phyloP scores from a whole-genome alignment of 2,888 invertebrate species.

The Plagiodera versicolora region DNA sequence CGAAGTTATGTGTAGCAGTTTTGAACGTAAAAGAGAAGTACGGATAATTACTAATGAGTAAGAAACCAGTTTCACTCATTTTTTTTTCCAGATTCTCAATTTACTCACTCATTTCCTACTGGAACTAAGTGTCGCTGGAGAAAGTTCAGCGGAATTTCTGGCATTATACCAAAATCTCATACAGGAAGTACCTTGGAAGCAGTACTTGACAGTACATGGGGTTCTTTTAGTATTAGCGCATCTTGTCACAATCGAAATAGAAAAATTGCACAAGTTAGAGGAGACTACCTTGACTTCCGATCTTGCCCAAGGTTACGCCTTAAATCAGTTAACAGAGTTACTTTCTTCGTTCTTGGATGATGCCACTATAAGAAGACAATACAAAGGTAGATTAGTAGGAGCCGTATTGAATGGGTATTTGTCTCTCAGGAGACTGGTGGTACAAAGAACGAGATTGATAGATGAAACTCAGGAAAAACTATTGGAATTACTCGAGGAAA shows the following conservation, averaged over 20 bases:
- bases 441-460: slow-evolving; percentile 91
- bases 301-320: slow-evolving; percentile 88
- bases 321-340: slow-evolving; percentile 84
- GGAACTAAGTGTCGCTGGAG: slow-evolving; percentile 84
- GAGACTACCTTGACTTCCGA: slow-evolving; percentile 92
- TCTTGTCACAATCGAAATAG: slow-evolving; percentile 85
- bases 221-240: slow-evolving; percentile 83
- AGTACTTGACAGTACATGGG: slow-evolving; percentile 80
- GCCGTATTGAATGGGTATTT: slow-evolving; percentile 93
- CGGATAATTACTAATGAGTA: not conserved
- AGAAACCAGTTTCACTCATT: too few species aligned
- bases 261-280: slow-evolving; percentile 84
- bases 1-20: slow-evolving; percentile 75
- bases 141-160: slow-evolving; percentile 90
- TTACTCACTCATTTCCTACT: slow-evolving; percentile 86
- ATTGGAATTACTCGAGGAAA: slow-evolving; percentile 89
- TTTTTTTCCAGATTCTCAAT: slow-evolving; percentile 65
- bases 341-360: slow-evolving; percentile 87
- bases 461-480: slow-evolving; percentile 97
- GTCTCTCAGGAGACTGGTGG: slow-evolving; percentile 84
- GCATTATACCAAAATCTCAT: slow-evolving; percentile 84
- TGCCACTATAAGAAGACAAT: slow-evolving; percentile 82
- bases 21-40: slow-evolving; percentile 66
- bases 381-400: slow-evolving; percentile 81
- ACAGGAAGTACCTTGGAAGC: slow-evolving; percentile 87